A percentile compares a stretch with the other conserved stretches of the same genome.
Conservation (phyloP, 2,797 vertebrate genomes). For the Anabacerthia variegaticeps region DNA sequence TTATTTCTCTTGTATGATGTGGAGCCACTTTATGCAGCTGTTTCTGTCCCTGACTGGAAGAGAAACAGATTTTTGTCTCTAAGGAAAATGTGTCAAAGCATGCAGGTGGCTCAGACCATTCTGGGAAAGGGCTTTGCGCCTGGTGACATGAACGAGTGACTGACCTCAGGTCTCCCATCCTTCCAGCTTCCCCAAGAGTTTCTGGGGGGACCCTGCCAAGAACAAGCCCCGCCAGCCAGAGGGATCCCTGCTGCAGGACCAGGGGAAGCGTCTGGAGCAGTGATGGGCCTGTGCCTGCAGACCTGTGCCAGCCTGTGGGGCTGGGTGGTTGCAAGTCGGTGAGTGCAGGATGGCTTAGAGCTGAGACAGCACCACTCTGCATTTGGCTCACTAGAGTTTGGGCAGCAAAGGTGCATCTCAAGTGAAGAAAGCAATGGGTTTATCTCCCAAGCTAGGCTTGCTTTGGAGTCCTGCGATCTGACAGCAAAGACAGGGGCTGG, state of each 20-base stretch:
- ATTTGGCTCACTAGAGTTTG: accelerated
- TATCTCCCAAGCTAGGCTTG: accelerated
- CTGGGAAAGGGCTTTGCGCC: background rate
- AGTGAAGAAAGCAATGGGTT: accelerated
- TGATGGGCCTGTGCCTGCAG: accelerated
- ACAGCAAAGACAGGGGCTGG: background rate
- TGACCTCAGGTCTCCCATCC: background rate
- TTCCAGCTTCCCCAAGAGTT: background rate
- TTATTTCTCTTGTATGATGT: background rate
- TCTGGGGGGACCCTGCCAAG: accelerated
- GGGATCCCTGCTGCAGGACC: background rate
- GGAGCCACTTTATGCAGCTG: background rate
- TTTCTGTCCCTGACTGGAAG: background rate
- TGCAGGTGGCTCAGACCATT: accelerated
- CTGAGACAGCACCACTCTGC: background rate
- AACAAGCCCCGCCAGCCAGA: accelerated
- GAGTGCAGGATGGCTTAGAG: background rate
- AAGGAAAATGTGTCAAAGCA: background rate
- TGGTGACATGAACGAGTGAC: accelerated
- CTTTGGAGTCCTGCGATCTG: background rate
- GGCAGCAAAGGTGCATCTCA: background rate
- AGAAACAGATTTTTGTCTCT: background rate
- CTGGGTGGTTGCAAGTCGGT: accelerated
- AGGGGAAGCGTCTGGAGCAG: background rate
- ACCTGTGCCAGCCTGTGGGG: background rate